Base-by-base conservation (phyloP, 2,888 invertebrate genomes). In the Pteria penguin region DNA sequence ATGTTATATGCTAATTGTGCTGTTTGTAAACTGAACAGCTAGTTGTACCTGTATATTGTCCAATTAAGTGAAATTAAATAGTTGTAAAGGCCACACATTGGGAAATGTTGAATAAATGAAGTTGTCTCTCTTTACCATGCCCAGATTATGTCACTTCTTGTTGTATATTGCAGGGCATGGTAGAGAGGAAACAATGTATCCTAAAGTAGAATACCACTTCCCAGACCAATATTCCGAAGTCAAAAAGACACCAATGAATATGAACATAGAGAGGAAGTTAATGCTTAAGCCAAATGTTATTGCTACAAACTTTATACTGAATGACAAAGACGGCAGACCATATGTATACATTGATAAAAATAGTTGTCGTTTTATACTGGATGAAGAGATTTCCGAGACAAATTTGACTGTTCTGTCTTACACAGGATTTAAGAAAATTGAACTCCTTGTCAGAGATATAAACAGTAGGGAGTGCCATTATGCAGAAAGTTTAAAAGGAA, bases 121-220 rank as follows among this genome's bases (percentile, higher is more conserved):
- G n/a, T n/a, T n/a, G n/a, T n/a, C n/a, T n/a, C n/a, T n/a, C 31
- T 61, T 31, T 36, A 33, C 65, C 65, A 65, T 65, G 65, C 65
- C 36, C 65, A 36, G 65, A n/a, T 65, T 36, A 36, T 65, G 65
- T 31, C 52, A 67, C 29, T 29, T 29, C 26, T 67, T 67, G 29
- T 67, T 67, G 67, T 67, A 52, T 67, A 27, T 67, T 67, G 54
- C 67, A 67, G 67, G 54, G 67, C 67, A 67, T 67, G 67, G 67
- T 54, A 29, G 67, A 36, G 29, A 52, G 29, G 36, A 27, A 27
- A 67, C 29, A 36, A 22, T 45, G 26, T 27, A 36, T 26, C 65
- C 32, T 18, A 45, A 33, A n/a, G 27, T 33, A 22, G 36, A 65
- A 24, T 33, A 36, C 27, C 65, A 33, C 22, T 36, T 27, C 65